Evolutionary conservation across 2,797 vertebrate species (phyloP), one percentile per base, ranked within the genome.

Genomic region (Limosa lapponica): DNA sequence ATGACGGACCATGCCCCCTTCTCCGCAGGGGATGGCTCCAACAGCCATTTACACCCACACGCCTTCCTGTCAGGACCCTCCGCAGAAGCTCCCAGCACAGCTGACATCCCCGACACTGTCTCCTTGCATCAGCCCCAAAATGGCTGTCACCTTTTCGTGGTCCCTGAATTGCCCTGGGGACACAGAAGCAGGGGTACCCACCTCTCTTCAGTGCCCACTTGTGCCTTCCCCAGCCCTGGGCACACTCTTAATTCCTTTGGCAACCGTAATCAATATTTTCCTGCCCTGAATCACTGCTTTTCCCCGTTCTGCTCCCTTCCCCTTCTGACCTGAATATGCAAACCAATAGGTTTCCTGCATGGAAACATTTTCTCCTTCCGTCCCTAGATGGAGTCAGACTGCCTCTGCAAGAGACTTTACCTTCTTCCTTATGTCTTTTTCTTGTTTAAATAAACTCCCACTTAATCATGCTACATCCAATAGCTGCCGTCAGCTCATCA

Each of bases 11-110:
- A 16, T 49, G 23, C 4, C 27, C 48, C 15, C 15, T 77, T 39
- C 52, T 74, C 61, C 36, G 12, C n/a, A 36, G 11, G 43, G 48
- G 18, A 25, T 0, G 2, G 39, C 27, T 64, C 36, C 0, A 0
- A n/a, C 34, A 51, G 28, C 43, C 0, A 0, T 10, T 37, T 28
- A 55, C 13, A 41, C 28, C 34, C 32, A 41, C 1, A 0, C 0
- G 0, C 12, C 28, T 28, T 84, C 28, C 49, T 1, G 2, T 28
- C 39, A 28, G 43, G 32, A 65, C 10, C 15, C 30, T 61, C 62
- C 36, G n/a, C 43, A 36, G 34, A 34, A 32, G 46, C 30, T 82
- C 37, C 30, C 27, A 0, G 1, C 43, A 1, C 54, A 57, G 34
- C 41, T 1, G 4, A 5, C 18, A 5, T 41, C 25, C 49, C 37